These are phyloP conservation scores for Thymelicus acteon DNA, from an alignment of 2,888 invertebrate genomes.

Conservation along the genomic window DNA sequence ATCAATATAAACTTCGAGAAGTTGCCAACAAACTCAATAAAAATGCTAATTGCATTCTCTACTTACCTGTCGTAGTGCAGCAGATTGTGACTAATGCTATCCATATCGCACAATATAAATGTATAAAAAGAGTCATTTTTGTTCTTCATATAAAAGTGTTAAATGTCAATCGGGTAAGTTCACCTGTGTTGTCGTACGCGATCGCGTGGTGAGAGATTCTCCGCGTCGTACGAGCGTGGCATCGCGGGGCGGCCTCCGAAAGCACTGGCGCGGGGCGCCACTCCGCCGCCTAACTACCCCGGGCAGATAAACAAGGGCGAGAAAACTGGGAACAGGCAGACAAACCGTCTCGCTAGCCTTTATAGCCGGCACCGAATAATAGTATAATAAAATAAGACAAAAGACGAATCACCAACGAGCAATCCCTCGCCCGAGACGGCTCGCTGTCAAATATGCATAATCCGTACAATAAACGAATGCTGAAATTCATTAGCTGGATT, in stretches of 20 bases:
- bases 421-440: conserved; percentile 47
- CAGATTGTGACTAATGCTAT: conserved; percentile 71
- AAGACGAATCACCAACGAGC: conserved; percentile 65
- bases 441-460: conserved; percentile 53
- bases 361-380: conserved; percentile 69
- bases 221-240: conserved; percentile 69
- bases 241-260: conserved; percentile 69
- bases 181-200: conserved; percentile 64
- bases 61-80: conserved; percentile 79
- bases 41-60: conserved; percentile 73
- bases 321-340: conserved; percentile 79
- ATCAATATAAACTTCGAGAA: conserved; percentile 60
- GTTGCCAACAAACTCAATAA: conserved; percentile 65
- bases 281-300: conserved; percentile 72
- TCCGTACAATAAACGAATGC: conserved; percentile 47
- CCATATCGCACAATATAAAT: conserved; percentile 80
- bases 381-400: conserved; percentile 78
- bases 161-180: conserved; percentile 54
- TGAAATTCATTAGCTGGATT: conserved; percentile 35
- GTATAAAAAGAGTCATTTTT: conserved; percentile 82
- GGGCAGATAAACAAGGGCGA: conserved; percentile 81
- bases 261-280: conserved; percentile 59
- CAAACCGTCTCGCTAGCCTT: conserved; percentile 82
- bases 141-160: conserved; percentile 58
- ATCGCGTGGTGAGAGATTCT: conserved; percentile 57